Percentiles rank a stretch among this genome's conserved stretches.
These are phyloP conservation scores for Crypturellus undulatus DNA, from an alignment of 2,113 vertebrate genomes.

Conservation along the genomic window DNA sequence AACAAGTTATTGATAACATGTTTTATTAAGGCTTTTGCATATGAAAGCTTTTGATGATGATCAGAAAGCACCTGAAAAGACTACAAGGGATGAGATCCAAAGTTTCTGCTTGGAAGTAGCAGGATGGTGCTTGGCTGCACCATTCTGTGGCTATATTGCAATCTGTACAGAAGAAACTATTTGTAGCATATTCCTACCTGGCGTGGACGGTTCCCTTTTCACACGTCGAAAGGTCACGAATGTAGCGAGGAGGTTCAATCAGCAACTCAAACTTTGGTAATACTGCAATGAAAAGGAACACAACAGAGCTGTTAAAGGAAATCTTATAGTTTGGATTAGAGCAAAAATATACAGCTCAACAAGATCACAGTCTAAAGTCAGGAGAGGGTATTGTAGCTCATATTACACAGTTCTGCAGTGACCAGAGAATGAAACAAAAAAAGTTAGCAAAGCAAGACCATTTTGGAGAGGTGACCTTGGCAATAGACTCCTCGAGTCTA, in stretches of 20 bases:
- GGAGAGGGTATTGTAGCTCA: background rate
- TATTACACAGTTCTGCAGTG: background rate
- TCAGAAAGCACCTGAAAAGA: background rate
- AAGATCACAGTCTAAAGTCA: background rate
- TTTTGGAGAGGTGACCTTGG: background rate
- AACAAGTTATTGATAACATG: background rate
- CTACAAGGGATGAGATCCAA: background rate
- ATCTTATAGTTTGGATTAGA: background rate
- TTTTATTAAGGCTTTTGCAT: background rate
- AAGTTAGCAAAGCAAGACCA: background rate
- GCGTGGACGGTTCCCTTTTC: slow-evolving; percentile 88
- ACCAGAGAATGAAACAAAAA: background rate
- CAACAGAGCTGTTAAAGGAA: background rate
- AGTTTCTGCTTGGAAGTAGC: background rate
- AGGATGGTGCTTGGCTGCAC: background rate
- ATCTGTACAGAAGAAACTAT: accelerated
- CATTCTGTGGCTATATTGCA: background rate
- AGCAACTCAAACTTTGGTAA: slow-evolving; percentile 90
- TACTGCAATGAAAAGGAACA: slow-evolving; percentile 71
- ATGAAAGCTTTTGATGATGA: background rate
- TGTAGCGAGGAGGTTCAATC: slow-evolving; percentile 85
- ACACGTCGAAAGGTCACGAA: slow-evolving; percentile 85
- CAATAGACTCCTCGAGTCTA: background rate
- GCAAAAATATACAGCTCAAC: background rate
- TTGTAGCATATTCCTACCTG: slow-evolving; percentile 73